These are phyloP conservation scores for Meteorus colon DNA, from an alignment of 2,888 invertebrate genomes.

Conservation along the genomic window DNA sequence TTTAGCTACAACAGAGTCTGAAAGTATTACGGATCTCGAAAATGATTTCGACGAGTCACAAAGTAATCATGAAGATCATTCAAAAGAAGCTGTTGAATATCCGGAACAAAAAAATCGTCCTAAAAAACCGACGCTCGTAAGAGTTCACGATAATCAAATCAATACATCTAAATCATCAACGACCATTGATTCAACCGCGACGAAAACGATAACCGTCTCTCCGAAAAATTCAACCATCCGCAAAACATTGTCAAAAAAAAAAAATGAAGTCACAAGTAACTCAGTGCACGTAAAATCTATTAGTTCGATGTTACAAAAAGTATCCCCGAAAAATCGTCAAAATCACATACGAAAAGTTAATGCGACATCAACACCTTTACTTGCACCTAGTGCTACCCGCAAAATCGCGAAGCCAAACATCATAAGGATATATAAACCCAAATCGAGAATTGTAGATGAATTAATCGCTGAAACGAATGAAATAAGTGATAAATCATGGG, in stretches of 20 bases:
- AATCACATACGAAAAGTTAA: constrained; percentile 41
- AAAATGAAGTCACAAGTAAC: neutral
- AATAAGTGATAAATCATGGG: constrained; percentile 49
- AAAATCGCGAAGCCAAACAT: constrained; percentile 38
- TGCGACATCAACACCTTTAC: constrained; percentile 13
- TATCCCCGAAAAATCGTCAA: constrained; percentile 41
- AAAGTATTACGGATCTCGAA: neutral
- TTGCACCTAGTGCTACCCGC: constrained; percentile 31
- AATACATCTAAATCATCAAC: neutral
- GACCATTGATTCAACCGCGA: neutral
- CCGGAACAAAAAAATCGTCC: neutral
- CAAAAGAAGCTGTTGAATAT: constrained; percentile 11
- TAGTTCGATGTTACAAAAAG: constrained; percentile 28
- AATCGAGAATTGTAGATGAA: constrained; percentile 62
- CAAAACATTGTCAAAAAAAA: constrained; percentile 31
- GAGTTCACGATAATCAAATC: neutral
- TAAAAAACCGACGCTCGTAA: neutral
- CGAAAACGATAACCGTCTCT: constrained; percentile 19
- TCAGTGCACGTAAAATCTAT: neutral
- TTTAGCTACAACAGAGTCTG: neutral
- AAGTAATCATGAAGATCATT: constrained; percentile 13
- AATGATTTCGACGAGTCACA: constrained; percentile 12
- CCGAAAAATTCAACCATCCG: constrained; percentile 27
- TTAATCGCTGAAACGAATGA: constrained; percentile 56
- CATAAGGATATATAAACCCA: constrained; percentile 60